Base-by-base conservation (phyloP, 2,888 invertebrate genomes). In the Agrochola lychnidis region DNA sequence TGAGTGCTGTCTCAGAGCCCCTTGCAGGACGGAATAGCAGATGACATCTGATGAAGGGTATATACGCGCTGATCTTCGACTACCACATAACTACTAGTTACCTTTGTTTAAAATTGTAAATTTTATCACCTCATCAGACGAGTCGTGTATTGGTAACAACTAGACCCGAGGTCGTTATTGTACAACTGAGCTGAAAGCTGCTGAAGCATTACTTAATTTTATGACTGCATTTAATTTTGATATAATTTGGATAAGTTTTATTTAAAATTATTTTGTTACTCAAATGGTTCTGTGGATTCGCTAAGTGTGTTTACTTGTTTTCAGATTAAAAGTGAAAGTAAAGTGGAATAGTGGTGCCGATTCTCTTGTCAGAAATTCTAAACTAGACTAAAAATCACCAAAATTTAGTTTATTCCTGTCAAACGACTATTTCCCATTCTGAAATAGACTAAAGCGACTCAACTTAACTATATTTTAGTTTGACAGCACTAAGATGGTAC, bases 151-250 rank as follows among this genome's bases (percentile, higher is more conserved):
- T 76, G 70, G 78, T 76, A 70, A 79, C 83, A 84, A 71, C 81
- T 84, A 87, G 85, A 82, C 89, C 88, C 42, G 83, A 87, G 86
- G 89, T 90, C 90, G 85, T 86, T 85, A 88, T 83, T 82, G 88
- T 91, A 88, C 88, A 87, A 92, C 89, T 91, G 91, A 93, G 94
- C 95, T 94, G 90, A 93, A 93, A 95, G 95, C 95, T 94, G 92
- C 91, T 92, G 91, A 93, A 92, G 90, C 92, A 93, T 93, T 93
- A 94, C 94, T 94, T 95, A 94, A 94, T 94, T 92, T 91, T 87
- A 89, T 89, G 87, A 89, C 91, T 91, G 92, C 93, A 93, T 94
- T 94, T 93, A 91, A 91, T 93, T 93, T 93, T 90, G 84, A 90
- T 93, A 92, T 92, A 82, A 90, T 92, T 92, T 92, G 90, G 90